A percentile compares a stretch with the other conserved stretches of the same genome.
Conservation (phyloP, 2,797 vertebrate species). For the Erethizon dorsatum region DNA sequence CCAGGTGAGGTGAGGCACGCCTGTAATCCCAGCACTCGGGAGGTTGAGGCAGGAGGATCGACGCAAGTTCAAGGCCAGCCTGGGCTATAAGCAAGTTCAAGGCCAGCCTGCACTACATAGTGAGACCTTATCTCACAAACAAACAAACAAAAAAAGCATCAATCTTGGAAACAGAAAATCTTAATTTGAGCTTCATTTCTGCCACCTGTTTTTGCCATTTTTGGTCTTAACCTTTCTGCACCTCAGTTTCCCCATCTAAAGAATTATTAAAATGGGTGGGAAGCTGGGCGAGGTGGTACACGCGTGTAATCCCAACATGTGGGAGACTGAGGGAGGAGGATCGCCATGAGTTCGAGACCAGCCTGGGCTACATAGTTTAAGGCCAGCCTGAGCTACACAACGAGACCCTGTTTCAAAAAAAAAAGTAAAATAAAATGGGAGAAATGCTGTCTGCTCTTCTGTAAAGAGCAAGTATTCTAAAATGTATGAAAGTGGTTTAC, state of each 20-base stretch:
- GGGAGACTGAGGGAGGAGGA: background rate
- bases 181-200: background rate
- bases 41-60: too few relatives aligned
- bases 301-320: background rate
- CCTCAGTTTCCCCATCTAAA: background rate
- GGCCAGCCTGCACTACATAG: too few relatives aligned
- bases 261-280: background rate
- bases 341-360: background rate
- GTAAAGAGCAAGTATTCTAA: background rate
- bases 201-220: background rate
- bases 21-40: background rate
- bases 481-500: background rate
- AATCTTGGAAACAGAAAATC: background rate
- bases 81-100: too few relatives aligned
- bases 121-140: too few relatives aligned
- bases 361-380: background rate
- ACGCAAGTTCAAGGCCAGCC: too few relatives aligned
- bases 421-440: background rate
- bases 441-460: background rate
- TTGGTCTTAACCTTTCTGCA: background rate
- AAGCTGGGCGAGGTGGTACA: background rate
- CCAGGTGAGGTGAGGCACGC: background rate
- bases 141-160: too few relatives aligned
- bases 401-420: background rate
- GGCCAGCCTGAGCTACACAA: too few relatives aligned